Base-by-base conservation (phyloP, 2,888 invertebrate genomes). In the Boloria euphrosyne region DNA sequence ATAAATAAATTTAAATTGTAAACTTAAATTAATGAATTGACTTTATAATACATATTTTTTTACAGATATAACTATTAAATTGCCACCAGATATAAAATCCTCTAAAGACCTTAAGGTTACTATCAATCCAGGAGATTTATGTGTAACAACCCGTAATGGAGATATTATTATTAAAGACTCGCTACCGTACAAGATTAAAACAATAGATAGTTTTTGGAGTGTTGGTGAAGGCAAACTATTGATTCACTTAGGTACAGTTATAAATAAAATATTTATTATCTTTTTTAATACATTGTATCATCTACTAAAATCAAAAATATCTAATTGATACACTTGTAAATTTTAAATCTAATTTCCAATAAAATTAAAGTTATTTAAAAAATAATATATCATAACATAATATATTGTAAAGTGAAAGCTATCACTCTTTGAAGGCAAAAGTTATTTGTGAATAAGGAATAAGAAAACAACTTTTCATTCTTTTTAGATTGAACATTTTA, bases 201-300 rank as follows among this genome's bases (percentile, higher is more conserved):
- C 93, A 66, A 93, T 94, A 57, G 96, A 97, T 69, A 95, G 95
- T 43, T 93, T 96, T 73, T 97, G 97, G 97, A 96, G 95, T 60
- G 84, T 97, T 60, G 94, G 87, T 89, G 95, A 82, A 93, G 94
- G 79, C 81, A 94, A 84, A 83, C 91, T 90, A 71, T 93, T 81
- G 84, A 93, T 90, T 90, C 96, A 92, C 82, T 93, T 95, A 83
- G 89, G 90, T 87, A 80, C 53, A 62, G 63, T 53, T 63, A 53
- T 62, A 53, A 17, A 49, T 54, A 31, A 43, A 10, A 10, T 38
- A 38, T 1, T 38, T 7, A 10, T 38, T 38, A 7, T 38, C 31
- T 10, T 38, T 1, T 38, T 38, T 38, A 31, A 1, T 31, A 31
- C 6, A 22, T 3, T 22, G 3, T 2, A 22, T 3, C 3, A 22